Base-by-base conservation (phyloP, 2,888 invertebrate species). In the Macaria notata region DNA sequence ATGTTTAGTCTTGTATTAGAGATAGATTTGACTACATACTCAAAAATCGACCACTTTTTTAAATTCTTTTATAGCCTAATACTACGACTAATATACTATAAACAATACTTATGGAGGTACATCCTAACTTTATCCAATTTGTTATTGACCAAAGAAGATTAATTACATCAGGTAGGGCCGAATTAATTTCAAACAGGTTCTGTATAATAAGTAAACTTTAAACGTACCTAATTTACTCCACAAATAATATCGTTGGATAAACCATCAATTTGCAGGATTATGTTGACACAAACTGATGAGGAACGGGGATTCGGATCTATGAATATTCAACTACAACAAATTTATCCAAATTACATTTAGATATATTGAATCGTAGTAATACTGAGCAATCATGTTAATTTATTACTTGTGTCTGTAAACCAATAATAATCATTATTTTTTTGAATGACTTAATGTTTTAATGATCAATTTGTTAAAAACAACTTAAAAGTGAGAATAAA, bases 281-380 rank as follows among this genome's bases (percentile, higher is more conserved):
- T 59, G 59, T 59, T 54, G 51, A 49, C 54, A 44, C 48, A 36
- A 54, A 53, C 49, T 58, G 44, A 50, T 54, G 47, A 54, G 48
- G 41, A 48, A 50, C 41, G 51, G 36, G 19, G 30, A 50, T 51
- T 45, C 29, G 43, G 19, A 47, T 36, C 30, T 29, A 57, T 54
- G 58, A 53, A 54, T 58, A 54, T 49, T 54, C 39, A 57, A 57
- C 9, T 48, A 19, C 3, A 31, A 47, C 7, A 19, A 46, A 44
- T 41, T 5, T 8, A 9, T n/a, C 9, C 6, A n/a, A 9, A 4
- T 5, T 41, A 41, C 0, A 41, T 4, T 41, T 19, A 41, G n/a
- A n/a, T 41, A 41, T n/a, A 8, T n/a, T 7, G 38, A 38, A 7
- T 7, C 6, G 38, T 38, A 38, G 38, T 38, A 8, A 1, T 2